Conservation (phyloP, 2,113 vertebrate genomes). For the Opisthocomus hoazin region DNA sequence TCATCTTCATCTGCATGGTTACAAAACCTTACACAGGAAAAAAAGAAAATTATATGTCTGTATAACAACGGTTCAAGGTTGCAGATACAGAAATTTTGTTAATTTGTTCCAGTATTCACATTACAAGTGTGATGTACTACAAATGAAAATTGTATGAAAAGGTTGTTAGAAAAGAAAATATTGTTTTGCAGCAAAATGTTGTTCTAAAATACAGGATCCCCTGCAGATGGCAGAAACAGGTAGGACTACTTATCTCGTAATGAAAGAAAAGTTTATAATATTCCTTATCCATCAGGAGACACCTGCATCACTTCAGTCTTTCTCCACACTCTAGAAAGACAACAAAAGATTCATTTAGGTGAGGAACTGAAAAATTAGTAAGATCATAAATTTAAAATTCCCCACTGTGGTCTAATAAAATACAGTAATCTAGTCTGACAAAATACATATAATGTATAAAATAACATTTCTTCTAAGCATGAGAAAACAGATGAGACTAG, state of each 20-base stretch:
- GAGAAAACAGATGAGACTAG: not conserved
- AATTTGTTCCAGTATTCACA: not conserved
- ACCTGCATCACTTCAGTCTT: not conserved
- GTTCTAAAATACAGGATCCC: not conserved
- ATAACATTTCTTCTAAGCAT: not conserved
- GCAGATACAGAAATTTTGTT: not conserved
- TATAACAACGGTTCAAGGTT: not conserved
- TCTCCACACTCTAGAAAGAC: not conserved
- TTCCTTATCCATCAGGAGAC: not conserved
- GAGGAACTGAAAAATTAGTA: fast-evolving
- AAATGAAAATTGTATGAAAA: not conserved
- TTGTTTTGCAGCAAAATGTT: not conserved
- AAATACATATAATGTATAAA: not conserved
- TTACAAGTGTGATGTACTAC: not conserved
- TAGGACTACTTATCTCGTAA: not conserved
- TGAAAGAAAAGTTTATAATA: not conserved
- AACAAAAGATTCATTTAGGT: not conserved
- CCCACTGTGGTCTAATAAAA: not conserved
- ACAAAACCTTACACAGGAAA: not conserved
- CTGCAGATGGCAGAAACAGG: not conserved
- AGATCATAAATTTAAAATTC: not conserved
- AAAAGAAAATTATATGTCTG: not conserved
- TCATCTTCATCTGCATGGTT: not conserved
- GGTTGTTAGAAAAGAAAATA: not conserved
- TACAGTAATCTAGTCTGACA: not conserved